These are phyloP conservation scores for Sinella curviseta DNA, from an alignment of 1,140 invertebrate species.

Conservation along the genomic window DNA sequence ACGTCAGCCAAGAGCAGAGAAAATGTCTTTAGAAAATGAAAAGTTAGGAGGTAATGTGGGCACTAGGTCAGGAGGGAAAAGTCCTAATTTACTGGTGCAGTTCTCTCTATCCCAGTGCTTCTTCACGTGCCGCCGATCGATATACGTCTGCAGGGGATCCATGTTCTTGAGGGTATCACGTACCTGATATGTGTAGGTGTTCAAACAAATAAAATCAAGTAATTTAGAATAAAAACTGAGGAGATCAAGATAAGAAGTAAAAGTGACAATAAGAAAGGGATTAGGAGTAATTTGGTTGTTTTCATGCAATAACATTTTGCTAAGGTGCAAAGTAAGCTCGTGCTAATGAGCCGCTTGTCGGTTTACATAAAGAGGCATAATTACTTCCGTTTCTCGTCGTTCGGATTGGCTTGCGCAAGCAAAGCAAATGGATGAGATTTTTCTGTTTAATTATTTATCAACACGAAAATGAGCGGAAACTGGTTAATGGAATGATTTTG, in stretches of 20 bases:
- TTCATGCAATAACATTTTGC: no score
- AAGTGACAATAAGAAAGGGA: no score
- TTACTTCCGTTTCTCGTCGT: background rate
- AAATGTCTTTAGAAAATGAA: conserved; percentile 9
- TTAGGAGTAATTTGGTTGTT: no score
- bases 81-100: conserved; percentile 27
- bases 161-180: conserved; percentile 31
- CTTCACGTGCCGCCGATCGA: conserved; percentile 32
- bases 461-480: background rate
- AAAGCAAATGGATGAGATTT: no score
- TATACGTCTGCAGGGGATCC: conserved; percentile 37
- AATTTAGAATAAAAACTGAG: no score
- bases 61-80: conserved; percentile 4
- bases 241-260: no score
- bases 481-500: no score
- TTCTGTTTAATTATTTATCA: background rate
- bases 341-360: no score
- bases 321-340: background rate
- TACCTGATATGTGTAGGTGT: conserved; percentile 24
- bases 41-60: background rate
- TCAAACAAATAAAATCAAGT: background rate
- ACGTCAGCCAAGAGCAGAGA: background rate
- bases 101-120: conserved; percentile 28
- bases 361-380: no score
- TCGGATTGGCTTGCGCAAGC: no score